Base-by-base conservation (phyloP, 1,140 invertebrate species). In the Thrips palmi region DNA sequence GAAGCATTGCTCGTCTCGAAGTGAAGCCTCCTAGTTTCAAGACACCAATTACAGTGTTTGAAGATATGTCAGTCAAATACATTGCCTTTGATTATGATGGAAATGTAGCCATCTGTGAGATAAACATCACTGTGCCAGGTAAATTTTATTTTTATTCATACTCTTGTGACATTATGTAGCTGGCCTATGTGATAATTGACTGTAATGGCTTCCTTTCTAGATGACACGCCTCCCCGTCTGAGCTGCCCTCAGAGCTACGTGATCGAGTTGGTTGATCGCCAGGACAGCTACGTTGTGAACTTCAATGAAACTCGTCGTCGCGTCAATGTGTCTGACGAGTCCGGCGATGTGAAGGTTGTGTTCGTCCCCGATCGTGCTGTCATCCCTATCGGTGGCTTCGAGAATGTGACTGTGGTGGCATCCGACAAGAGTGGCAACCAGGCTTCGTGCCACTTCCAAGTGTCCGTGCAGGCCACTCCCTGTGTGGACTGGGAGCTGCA, bases 191-290 rank as follows among this genome's bases (percentile, higher is more conserved):
- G 12, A n/a, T 34, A 38, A 27, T 33, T 45, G 25, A 7, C 25
- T 25, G 21, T 21, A 23, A 22, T 2, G 24, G 17, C 31, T 55
- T 21, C 15, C n/a, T 27, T 54, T 52, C 18, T 50, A 65, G 88
- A 94, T 61, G 82, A 91, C 33, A 92, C 85, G 2, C 88, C 89
- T 25, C 91, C 91, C n/a, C 72, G 74, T 50, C 55, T 96, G 17
- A 87, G 81, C 50, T 96, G 91, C 54, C 91, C 91, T 1, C 85
- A 93, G 55, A 93, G 88, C 47, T 96, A 93, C 52, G 85, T 92
- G 1, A 84, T 94, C 41, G 87, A 92, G 57, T 58, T 93, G 33
- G 74, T 84, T 0, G 85, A 93, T 42, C 72, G 76, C 49, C 85
- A 91, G 62, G 83, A 89, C 2, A 84, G 76, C 50, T 91, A 91